These are phyloP conservation scores for Amblyjoppa fuscipennis DNA, from an alignment of 2,888 invertebrate genomes.

Conservation along the genomic window DNA sequence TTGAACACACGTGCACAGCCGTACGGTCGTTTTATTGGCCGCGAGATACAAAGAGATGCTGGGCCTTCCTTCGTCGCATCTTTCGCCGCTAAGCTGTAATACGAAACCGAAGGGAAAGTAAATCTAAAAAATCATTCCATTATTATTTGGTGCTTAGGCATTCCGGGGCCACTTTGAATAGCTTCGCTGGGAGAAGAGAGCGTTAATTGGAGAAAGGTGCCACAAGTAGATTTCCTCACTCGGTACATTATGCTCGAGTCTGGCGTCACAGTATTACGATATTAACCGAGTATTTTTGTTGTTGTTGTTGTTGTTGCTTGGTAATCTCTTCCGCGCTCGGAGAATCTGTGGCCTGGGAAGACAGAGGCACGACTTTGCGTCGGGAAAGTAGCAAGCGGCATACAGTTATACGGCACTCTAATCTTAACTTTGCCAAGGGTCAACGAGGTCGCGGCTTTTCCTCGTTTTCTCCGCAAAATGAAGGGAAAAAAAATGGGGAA, in stretches of 20 bases:
- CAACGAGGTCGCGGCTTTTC: conserved; percentile 11
- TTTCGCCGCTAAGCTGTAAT: conserved; percentile 4
- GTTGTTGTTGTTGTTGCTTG: background rate
- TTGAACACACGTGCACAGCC: conserved; percentile 46
- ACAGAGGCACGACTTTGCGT: background rate
- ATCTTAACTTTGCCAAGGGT: background rate
- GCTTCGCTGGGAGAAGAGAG: background rate
- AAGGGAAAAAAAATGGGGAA: background rate
- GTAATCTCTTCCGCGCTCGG: conserved; percentile 31
- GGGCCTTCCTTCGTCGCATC: conserved; percentile 2
- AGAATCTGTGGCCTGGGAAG: background rate
- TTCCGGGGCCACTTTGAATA: background rate
- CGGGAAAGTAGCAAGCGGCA: background rate
- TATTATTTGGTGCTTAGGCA: conserved; percentile 9
- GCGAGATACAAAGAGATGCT: conserved; percentile 26
- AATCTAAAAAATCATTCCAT: background rate
- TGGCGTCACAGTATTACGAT: conserved; percentile 21
- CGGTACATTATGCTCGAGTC: background rate
- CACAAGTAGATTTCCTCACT: conserved; percentile 30
- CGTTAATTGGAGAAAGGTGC: conserved; percentile 49
- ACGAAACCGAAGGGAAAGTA: background rate
- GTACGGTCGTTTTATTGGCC: background rate
- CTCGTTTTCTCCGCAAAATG: conserved; percentile 21
- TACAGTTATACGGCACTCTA: conserved; percentile 16
- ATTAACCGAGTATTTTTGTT: conserved; percentile 1